Conservation (phyloP, 2,797 vertebrate species). For the Taeniopygia guttata region DNA sequence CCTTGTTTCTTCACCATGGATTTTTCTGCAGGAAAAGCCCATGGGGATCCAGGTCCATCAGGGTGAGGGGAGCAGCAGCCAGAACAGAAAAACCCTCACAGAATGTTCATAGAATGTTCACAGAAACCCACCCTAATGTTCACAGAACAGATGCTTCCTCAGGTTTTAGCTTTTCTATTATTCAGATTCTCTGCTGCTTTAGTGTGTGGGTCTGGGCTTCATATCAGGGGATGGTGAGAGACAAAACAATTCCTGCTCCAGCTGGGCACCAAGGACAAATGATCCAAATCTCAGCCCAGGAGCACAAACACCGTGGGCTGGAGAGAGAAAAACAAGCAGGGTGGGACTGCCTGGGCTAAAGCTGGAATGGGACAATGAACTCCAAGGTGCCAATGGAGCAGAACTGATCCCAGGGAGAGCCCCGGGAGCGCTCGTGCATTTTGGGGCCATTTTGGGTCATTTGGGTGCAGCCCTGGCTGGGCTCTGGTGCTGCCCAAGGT, state of each 20-base stretch:
- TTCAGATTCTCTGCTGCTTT: neutral
- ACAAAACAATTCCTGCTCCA: neutral
- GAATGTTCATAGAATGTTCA: no score
- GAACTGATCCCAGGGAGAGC: no score
- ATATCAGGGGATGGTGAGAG: rapidly evolving
- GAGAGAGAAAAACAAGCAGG: no score
- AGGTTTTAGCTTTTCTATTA: neutral
- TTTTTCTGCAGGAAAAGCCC: neutral
- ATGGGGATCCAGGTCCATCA: neutral
- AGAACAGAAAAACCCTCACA: neutral
- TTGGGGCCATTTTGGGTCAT: no score
- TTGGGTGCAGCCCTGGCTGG: neutral
- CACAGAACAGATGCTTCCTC: neutral
- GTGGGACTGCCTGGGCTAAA: no score
- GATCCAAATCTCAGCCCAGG: no score
- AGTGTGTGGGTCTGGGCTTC: neutral
- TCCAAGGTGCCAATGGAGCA: no score
- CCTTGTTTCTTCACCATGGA: neutral
- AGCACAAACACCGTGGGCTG: no score
- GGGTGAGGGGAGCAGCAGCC: neutral
- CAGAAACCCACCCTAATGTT: no score
- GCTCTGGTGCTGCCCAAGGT: neutral
- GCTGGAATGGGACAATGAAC: no score
- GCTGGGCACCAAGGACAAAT: neutral
- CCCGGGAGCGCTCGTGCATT: no score